phyloP scores from a whole-genome alignment of 2,888 invertebrate genomes.

The Pandemis corylana region DNA sequence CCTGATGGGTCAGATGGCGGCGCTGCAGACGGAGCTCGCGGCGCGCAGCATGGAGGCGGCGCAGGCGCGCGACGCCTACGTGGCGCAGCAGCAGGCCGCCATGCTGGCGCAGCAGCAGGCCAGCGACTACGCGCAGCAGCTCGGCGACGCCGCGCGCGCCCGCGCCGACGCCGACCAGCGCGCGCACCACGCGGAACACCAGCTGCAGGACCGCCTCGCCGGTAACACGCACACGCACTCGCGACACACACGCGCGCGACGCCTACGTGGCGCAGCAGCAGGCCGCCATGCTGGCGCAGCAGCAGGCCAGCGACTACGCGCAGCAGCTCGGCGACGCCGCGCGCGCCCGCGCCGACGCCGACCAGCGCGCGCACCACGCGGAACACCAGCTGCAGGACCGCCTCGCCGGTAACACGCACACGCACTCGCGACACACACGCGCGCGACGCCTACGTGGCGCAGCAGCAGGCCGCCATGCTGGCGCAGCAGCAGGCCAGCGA shows the following conservation, averaged over 20 bases:
- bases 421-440: constrained; percentile 48
- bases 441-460: constrained; percentile 78
- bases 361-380: constrained; percentile 16
- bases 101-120: constrained; percentile 70
- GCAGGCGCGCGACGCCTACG: constrained; percentile 80
- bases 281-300: constrained; percentile 74
- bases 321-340: constrained; percentile 27
- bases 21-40: constrained; percentile 72
- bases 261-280: constrained; percentile 80
- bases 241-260: constrained; percentile 65
- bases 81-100: constrained; percentile 78
- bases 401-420: not conserved
- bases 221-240: not conserved
- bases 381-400: constrained; percentile 15
- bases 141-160: constrained; percentile 53
- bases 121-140: constrained; percentile 29
- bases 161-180: constrained; percentile 11
- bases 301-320: constrained; percentile 47
- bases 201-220: constrained; percentile 8
- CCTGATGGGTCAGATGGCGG: constrained; percentile 74
- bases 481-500: constrained; percentile 57
- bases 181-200: constrained; percentile 12
- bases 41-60: constrained; percentile 69
- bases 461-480: constrained; percentile 80
- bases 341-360: constrained; percentile 52